phyloP scores from a whole-genome alignment of 2,888 invertebrate species.

The Arctia plantaginis region DNA sequence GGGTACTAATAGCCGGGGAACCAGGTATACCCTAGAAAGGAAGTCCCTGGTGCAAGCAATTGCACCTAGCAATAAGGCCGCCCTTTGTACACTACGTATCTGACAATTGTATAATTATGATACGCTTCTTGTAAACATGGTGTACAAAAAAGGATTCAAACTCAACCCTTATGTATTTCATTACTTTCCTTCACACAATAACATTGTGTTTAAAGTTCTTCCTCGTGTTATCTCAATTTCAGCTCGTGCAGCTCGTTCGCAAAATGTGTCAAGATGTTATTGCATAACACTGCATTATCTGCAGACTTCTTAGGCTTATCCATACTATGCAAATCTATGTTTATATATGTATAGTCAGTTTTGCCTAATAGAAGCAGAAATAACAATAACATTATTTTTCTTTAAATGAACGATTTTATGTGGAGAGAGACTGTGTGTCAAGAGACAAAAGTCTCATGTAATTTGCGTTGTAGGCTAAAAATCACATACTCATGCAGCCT shows the following conservation, averaged over 20 bases:
- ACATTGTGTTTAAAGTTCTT: not conserved
- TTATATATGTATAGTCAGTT: not conserved
- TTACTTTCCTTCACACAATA: not conserved
- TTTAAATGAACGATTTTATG: not conserved
- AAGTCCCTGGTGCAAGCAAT: too few relatives aligned
- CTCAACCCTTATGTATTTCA: not conserved
- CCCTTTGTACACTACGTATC: too few relatives aligned
- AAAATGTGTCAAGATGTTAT: not conserved
- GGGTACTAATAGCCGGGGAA: too few relatives aligned
- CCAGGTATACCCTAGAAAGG: too few relatives aligned
- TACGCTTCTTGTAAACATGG: too few relatives aligned
- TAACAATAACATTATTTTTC: not conserved
- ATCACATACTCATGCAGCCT: too few relatives aligned
- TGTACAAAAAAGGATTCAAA: too few relatives aligned
- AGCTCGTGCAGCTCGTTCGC: not conserved
- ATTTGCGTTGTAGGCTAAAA: too few relatives aligned
- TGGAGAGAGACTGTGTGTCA: too few relatives aligned
- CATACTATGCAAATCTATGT: not conserved
- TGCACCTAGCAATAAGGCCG: too few relatives aligned
- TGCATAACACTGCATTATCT: not conserved
- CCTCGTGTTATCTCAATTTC: not conserved
- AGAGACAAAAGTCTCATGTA: too few relatives aligned
- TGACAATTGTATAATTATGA: too few relatives aligned
- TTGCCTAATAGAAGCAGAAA: not conserved
- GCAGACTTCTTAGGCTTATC: not conserved